Conservation (phyloP, 2,888 invertebrate species). For the Nemurella pictetii region DNA sequence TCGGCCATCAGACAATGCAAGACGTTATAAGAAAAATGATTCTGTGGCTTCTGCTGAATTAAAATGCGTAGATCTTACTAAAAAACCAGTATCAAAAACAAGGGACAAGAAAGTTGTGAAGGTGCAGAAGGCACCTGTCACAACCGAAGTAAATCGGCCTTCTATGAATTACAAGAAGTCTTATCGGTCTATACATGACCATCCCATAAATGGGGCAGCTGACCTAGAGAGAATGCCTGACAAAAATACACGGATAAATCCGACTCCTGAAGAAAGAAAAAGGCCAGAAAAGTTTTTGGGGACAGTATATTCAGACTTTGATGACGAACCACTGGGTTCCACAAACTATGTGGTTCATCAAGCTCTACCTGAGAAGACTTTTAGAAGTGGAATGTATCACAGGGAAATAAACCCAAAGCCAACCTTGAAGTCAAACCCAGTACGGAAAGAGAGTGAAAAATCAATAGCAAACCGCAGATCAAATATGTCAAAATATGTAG, state of each 20-base stretch:
- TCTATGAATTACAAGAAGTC: not conserved
- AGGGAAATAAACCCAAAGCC: not conserved
- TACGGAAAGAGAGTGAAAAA: not conserved
- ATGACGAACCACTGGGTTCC: not conserved
- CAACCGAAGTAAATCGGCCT: not conserved
- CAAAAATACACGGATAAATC: not conserved
- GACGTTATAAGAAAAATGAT: not conserved
- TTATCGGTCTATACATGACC: not conserved
- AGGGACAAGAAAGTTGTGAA: not conserved
- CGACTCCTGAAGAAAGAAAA: not conserved
- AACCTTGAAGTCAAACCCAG: not conserved
- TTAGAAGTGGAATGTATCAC: not conserved
- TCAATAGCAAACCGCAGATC: not conserved
- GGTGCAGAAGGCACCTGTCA: not conserved
- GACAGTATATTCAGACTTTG: not conserved
- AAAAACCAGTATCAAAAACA: not conserved
- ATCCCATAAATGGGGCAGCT: not conserved
- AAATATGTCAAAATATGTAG: too few relatives aligned
- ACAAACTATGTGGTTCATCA: not conserved
- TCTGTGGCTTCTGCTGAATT: not conserved
- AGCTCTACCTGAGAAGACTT: not conserved
- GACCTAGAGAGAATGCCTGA: not conserved
- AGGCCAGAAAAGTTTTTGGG: not conserved
- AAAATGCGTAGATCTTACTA: not conserved
- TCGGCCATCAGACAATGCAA: too few relatives aligned